Evolutionary conservation across 2,888 invertebrate species (phyloP).

Genomic region (Drosophila limbata): DNA sequence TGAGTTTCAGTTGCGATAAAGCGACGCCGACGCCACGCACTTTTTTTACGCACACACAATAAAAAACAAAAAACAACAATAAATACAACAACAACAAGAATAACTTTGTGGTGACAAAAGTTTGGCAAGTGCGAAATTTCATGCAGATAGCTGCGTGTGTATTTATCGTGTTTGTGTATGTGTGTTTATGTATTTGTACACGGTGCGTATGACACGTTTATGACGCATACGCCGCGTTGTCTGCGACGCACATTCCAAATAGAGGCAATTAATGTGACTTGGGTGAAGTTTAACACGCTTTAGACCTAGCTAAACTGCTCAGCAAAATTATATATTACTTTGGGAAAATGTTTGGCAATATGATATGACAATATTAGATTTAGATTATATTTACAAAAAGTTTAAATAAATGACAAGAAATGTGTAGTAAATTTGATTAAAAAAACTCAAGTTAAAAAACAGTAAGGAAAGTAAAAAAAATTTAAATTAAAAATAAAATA

Average conservation of each 20-base stretch:
- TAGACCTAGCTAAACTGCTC: not conserved
- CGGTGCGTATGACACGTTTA: constrained; percentile 47
- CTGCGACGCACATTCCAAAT: constrained; percentile 52
- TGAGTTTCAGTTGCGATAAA: constrained; percentile 61
- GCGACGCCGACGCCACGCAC: constrained; percentile 59
- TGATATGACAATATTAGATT: not conserved
- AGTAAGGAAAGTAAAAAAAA: too few relatives aligned
- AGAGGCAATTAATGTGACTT: constrained; percentile 20
- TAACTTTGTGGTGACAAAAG: constrained; percentile 25
- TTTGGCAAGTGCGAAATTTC: constrained; percentile 60
- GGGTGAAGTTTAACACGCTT: constrained; percentile 17
- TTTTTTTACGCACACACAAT: constrained; percentile 55
- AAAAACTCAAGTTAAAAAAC: not conserved
- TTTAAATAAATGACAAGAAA: not conserved
- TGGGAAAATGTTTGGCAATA: not conserved
- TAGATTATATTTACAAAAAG: not conserved
- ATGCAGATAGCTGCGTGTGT: constrained; percentile 48
- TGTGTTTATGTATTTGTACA: constrained; percentile 26
- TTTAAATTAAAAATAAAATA: too few relatives aligned
- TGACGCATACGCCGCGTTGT: constrained; percentile 69
- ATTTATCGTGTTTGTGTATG: constrained; percentile 7
- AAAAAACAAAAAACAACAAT: constrained; percentile 3
- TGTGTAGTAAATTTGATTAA: not conserved
- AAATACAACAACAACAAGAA: constrained; percentile 16
- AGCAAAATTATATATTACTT: not conserved